Percentiles rank a stretch among this genome's conserved stretches.
Evolutionary conservation across 2,888 invertebrate species (phyloP).

Genomic region (Ceriagrion tenellum): DNA sequence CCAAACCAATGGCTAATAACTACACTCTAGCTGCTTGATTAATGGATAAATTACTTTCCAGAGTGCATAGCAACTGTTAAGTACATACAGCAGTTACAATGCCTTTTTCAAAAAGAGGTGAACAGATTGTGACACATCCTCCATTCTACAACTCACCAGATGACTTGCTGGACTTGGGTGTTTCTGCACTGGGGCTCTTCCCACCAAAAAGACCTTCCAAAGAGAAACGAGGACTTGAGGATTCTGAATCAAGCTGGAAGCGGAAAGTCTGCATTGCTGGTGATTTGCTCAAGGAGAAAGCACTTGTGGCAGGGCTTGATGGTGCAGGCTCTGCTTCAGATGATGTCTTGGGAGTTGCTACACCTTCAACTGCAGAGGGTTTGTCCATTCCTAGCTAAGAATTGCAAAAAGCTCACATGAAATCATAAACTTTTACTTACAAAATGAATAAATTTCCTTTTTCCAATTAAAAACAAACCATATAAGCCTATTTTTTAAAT

Average conservation of each 20-base stretch:
- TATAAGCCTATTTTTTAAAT: too few relatives aligned
- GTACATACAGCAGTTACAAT: too few relatives aligned
- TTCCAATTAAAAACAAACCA: too few relatives aligned
- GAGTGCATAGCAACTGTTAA: too few relatives aligned
- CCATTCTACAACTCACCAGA: background rate
- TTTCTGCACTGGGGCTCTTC: constrained; percentile 31
- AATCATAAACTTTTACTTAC: background rate
- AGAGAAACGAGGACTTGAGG: constrained; percentile 58
- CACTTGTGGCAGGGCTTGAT: constrained; percentile 25
- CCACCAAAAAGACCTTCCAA: constrained; percentile 69
- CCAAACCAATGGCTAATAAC: too few relatives aligned
- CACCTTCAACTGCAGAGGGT: background rate
- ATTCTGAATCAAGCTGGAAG: constrained; percentile 64
- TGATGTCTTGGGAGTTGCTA: background rate
- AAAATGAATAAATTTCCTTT: too few relatives aligned
- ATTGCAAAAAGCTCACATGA: background rate
- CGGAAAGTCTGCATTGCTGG: constrained; percentile 71
- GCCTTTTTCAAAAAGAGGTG: too few relatives aligned
- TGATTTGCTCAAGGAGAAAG: constrained; percentile 53
- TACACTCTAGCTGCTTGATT: too few relatives aligned
- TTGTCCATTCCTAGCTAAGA: background rate
- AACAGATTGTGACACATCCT: background rate
- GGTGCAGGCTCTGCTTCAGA: background rate
- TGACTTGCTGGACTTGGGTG: background rate
- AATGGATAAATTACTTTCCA: too few relatives aligned